phyloP scores from a whole-genome alignment of 2,888 invertebrate genomes.

The Tribolium freemani region DNA sequence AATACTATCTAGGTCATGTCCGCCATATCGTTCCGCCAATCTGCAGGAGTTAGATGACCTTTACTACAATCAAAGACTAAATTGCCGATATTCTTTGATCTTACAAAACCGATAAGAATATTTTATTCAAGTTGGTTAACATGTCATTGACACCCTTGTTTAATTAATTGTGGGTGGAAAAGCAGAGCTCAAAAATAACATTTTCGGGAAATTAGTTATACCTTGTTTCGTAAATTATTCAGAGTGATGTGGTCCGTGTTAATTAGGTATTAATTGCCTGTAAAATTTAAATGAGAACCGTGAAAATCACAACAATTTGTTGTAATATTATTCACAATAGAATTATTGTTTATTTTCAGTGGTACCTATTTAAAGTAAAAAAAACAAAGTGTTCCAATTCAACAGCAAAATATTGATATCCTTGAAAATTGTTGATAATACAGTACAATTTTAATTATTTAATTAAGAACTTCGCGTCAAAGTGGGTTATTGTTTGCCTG shows the following conservation, averaged over 20 bases:
- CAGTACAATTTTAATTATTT: background rate
- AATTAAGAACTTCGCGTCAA: background rate
- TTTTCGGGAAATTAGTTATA: background rate
- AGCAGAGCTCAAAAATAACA: background rate
- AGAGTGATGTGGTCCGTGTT: no score
- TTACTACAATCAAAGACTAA: conserved; percentile 4
- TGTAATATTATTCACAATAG: no score
- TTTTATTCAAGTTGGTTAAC: conserved; percentile 9
- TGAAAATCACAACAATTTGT: background rate
- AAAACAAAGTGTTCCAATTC: background rate
- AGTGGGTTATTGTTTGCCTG: background rate
- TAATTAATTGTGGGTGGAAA: background rate
- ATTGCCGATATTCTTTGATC: background rate
- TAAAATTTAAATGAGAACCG: background rate
- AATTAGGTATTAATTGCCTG: no score
- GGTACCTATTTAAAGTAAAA: background rate
- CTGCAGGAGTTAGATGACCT: conserved; percentile 13
- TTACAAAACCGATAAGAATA: conserved; percentile 23
- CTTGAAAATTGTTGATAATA: conserved; percentile 16
- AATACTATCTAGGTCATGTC: conserved; percentile 35
- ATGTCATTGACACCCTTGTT: conserved; percentile 15
- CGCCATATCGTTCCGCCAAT: conserved; percentile 22
- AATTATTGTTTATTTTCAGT: no score
- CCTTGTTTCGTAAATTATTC: background rate
- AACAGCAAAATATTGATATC: conserved; percentile 8